Base-by-base conservation (phyloP, 2,888 invertebrate species). In the Lepas anatifera region DNA sequence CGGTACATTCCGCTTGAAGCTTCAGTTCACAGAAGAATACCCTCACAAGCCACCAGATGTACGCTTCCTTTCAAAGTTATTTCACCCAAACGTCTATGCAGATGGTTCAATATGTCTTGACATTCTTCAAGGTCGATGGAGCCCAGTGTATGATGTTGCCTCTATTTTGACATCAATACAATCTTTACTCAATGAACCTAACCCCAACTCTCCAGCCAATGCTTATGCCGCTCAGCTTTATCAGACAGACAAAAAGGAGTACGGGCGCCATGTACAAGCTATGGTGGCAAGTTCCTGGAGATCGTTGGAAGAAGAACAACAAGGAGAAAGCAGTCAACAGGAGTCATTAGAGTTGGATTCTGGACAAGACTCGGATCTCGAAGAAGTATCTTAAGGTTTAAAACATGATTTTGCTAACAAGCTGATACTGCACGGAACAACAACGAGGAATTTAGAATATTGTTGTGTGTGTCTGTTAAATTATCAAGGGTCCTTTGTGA, bases 1-100 rank as follows among this genome's bases (percentile, higher is more conserved):
- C 16, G 74, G 74, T 7, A 67, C 48, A 1, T 74, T 74, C 50
- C 39, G 68, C n/a, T 41, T 74, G 48, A 66, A 48, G 29, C 29
- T 74, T 10, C 63, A 71, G 25, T 74, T 73, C 43, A 68, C 70
- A 0, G n/a, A 37, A 25, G 68, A 72, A n/a, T 74, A 74, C 27
- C 74, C 74, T 0, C n/a, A 69, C 16, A 50, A 32, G n/a, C 66
- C 74, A 7, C 74, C 74, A 2, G 67, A n/a, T 16, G 74, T 72
- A 2, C 68, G 37, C 16, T 74, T 74, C 32, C 68, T 43, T 39
- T 74, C 73, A 0, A 70, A 70, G 27, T 71, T 74, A 69, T 74
- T 73, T 43, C 74, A 74, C 68, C 74, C 74, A 13, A 74, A 74
- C 68, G 74, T 74, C 0, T 74, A 74, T 46, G 48, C 69, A 3